Evolutionary conservation across 2,113 vertebrate genomes (phyloP).

Genomic region (Scatophagus argus): DNA sequence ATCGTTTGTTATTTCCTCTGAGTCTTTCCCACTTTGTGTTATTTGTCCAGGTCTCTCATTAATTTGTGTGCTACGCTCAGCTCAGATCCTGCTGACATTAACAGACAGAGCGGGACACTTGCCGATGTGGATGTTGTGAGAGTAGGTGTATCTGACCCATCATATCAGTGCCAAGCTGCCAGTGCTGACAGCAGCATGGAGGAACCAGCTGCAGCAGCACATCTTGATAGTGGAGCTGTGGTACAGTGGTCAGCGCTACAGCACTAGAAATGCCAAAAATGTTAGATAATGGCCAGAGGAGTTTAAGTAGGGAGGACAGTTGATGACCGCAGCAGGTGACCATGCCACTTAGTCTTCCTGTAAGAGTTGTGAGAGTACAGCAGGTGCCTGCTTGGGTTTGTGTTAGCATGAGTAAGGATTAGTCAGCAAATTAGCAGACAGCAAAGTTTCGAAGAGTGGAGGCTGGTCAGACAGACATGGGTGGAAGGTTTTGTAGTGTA

Average conservation of each 20-base stretch:
- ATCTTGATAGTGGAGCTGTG: slow-evolving; percentile 45
- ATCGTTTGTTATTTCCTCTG: not conserved
- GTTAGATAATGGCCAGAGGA: slow-evolving; percentile 39
- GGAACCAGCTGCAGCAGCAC: slow-evolving; percentile 72
- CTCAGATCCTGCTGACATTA: slow-evolving; percentile 57
- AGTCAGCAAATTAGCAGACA: slow-evolving; percentile 41
- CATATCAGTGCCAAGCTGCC: slow-evolving; percentile 65
- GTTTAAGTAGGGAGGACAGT: slow-evolving; percentile 54
- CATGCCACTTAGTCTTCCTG: slow-evolving; percentile 13
- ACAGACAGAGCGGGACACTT: slow-evolving; percentile 20
- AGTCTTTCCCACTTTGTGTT: slow-evolving; percentile 1
- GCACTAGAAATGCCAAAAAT: slow-evolving; percentile 19
- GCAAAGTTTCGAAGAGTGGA: not conserved
- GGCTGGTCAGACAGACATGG: not conserved
- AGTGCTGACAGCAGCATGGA: slow-evolving; percentile 65
- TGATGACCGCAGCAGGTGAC: slow-evolving; percentile 57
- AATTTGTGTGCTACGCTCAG: slow-evolving; percentile 22
- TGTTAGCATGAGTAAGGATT: not conserved
- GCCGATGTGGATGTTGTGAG: slow-evolving; percentile 32
- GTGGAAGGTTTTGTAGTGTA: not conserved
- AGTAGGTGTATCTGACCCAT: slow-evolving; percentile 56
- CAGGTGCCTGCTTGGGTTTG: slow-evolving; percentile 37
- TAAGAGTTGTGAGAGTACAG: slow-evolving; percentile 11
- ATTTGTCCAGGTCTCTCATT: slow-evolving; percentile 12
- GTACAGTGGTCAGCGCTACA: slow-evolving; percentile 44